Conservation (phyloP, 2,888 invertebrate species). For the Chesias legatella region DNA sequence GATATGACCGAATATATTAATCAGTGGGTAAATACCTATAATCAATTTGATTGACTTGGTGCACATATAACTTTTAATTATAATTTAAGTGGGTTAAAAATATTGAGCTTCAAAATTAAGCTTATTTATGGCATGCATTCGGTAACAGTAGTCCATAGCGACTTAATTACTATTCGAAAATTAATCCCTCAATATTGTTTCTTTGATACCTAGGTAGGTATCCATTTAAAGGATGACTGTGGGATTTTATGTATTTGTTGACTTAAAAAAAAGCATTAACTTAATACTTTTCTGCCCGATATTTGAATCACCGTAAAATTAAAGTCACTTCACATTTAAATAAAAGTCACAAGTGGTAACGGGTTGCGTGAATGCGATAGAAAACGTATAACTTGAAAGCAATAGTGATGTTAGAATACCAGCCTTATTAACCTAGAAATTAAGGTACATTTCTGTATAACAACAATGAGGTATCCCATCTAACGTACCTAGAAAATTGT, state of each 20-base stretch:
- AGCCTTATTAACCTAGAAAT: constrained; percentile 24
- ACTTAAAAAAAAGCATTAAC: too few relatives aligned
- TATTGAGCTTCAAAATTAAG: constrained; percentile 16
- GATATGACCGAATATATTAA: too few relatives aligned
- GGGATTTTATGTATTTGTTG: too few relatives aligned
- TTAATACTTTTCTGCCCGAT: too few relatives aligned
- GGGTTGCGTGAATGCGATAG: constrained; percentile 12
- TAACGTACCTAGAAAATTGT: constrained; percentile 63
- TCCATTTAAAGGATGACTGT: too few relatives aligned
- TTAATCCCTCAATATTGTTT: neutral
- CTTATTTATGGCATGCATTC: constrained; percentile 14
- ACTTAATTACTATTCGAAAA: neutral
- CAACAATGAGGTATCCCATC: constrained; percentile 60
- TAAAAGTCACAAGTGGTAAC: constrained; percentile 12
- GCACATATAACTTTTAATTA: neutral
- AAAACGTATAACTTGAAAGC: constrained; percentile 8
- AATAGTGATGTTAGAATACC: constrained; percentile 23
- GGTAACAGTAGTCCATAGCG: constrained; percentile 15
- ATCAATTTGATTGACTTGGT: too few relatives aligned
- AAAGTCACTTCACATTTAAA: constrained; percentile 2
- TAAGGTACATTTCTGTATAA: constrained; percentile 26
- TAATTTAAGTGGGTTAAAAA: constrained; percentile 1
- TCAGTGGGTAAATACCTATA: too few relatives aligned
- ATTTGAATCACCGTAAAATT: constrained; percentile 1
- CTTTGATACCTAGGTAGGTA: neutral